Base-by-base conservation (phyloP, 2,888 invertebrate genomes). In the Petrolisthes manimaculis region DNA sequence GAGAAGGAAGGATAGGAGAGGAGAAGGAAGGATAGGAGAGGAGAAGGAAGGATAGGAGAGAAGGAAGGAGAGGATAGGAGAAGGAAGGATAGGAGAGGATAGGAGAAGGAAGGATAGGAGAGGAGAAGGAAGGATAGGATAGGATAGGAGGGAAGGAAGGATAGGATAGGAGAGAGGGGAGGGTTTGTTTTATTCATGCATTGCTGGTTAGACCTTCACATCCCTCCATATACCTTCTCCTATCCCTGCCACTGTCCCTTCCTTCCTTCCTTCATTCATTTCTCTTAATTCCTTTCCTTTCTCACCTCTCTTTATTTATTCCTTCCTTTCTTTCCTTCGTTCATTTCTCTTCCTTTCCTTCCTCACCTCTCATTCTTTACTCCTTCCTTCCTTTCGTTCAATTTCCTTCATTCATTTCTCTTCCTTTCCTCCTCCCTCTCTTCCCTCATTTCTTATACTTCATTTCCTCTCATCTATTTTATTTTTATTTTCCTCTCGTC, bases 321-420 rank as follows among this genome's bases (percentile, higher is more conserved):
- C 8, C 67, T 12, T 67, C 14, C 9, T 8, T 67, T 67, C 67
- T n/a, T n/a, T n/a, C n/a, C n/a, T n/a, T n/a, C n/a, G n/a, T n/a
- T n/a, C n/a, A n/a, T n/a, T n/a, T n/a, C n/a, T n/a, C n/a, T n/a
- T n/a, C n/a, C n/a, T n/a, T n/a, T n/a, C n/a, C n/a, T n/a, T n/a
- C n/a, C n/a, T n/a, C n/a, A n/a, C n/a, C n/a, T n/a, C n/a, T n/a
- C n/a, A 67, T 67, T 67, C 14, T 67, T 67, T 67, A 12, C 8
- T 74, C 21, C 74, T 74, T 74, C 74, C 74, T n/a, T 74, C n/a
- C n/a, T n/a, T n/a, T n/a, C 18, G 67, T 61, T 61, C 67, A 14
- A 8, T 61, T 14, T 61, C 67, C 14, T 61, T 61, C 67, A 12
- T 61, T n/a, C 6, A n/a, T 74, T n/a, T n/a, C 74, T n/a, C n/a